These are phyloP conservation scores for Mystacornis crossleyi DNA, from an alignment of 2,113 vertebrate species.

Conservation along the genomic window DNA sequence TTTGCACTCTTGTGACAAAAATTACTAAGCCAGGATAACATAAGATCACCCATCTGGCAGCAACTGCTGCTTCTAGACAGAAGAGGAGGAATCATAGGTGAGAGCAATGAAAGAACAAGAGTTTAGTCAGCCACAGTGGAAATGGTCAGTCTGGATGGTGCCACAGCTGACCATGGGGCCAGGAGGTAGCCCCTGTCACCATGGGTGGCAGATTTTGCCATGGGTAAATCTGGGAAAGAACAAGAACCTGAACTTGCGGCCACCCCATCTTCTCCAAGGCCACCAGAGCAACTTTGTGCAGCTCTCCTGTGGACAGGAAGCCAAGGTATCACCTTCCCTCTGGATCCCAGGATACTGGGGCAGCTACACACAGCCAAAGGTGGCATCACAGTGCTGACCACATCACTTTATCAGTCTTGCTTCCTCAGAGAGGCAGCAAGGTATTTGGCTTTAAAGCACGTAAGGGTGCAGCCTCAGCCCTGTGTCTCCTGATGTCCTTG, in stretches of 20 bases:
- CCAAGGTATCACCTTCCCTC: neutral
- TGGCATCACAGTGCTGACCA: neutral
- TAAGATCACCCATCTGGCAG: neutral
- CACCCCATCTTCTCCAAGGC: neutral
- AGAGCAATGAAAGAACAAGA: neutral
- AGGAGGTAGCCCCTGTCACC: neutral
- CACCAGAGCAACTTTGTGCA: neutral
- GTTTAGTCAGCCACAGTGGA: neutral
- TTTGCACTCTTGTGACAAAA: neutral
- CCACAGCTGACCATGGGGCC: fast-evolving
- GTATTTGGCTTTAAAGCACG: neutral
- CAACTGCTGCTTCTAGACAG: fast-evolving
- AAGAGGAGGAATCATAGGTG: neutral
- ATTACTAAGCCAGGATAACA: neutral
- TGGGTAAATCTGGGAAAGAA: neutral
- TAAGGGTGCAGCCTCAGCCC: neutral
- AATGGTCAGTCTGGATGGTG: neutral
- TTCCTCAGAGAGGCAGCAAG: neutral
- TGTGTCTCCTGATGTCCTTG: neutral
- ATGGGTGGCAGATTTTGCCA: neutral
- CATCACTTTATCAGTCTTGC: neutral
- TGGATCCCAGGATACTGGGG: fast-evolving
- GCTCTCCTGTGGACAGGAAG: neutral
- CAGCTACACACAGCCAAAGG: fast-evolving
- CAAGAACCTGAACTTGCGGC: neutral